A percentile compares a stretch with the other conserved stretches of the same genome.
These are phyloP conservation scores for Bubo scandiacus DNA, from an alignment of 2,113 vertebrate species.

Conservation along the genomic window DNA sequence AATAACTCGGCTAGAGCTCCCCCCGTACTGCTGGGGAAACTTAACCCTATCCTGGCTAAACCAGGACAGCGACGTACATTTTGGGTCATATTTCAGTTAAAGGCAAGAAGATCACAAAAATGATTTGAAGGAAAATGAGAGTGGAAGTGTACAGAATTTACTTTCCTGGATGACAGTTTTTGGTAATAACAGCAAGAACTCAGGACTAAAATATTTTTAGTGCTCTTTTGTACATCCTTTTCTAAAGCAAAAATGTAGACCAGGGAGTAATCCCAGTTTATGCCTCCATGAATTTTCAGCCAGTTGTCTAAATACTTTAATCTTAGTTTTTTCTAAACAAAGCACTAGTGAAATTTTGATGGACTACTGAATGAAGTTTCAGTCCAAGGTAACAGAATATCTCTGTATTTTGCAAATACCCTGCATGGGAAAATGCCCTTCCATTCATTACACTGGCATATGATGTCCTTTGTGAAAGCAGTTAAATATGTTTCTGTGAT, in stretches of 20 bases:
- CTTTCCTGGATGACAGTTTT: not conserved
- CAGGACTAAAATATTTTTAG: not conserved
- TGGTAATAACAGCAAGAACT: not conserved
- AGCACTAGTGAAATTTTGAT: not conserved
- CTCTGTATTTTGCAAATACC: not conserved
- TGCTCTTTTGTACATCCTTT: not conserved
- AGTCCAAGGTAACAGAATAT: not conserved
- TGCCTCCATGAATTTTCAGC: not conserved
- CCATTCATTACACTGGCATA: not conserved
- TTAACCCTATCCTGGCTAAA: too few relatives aligned
- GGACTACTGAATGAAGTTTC: not conserved
- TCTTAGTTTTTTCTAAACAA: not conserved
- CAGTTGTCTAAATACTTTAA: not conserved
- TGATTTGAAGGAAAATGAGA: conserved; percentile 21
- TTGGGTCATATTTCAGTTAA: not conserved
- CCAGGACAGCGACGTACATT: not conserved
- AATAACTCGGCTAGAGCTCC: too few relatives aligned
- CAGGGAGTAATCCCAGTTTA: not conserved
- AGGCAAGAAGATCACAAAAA: not conserved
- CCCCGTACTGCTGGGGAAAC: too few relatives aligned
- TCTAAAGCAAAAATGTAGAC: not conserved
- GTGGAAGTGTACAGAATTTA: not conserved
- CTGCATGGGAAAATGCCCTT: not conserved
- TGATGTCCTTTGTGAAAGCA: not conserved
- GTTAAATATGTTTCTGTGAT: not conserved